A percentile compares a stretch with the other conserved stretches of the same genome.
phyloP scores from a whole-genome alignment of 2,113 vertebrate genomes.

The Pipra filicauda region DNA sequence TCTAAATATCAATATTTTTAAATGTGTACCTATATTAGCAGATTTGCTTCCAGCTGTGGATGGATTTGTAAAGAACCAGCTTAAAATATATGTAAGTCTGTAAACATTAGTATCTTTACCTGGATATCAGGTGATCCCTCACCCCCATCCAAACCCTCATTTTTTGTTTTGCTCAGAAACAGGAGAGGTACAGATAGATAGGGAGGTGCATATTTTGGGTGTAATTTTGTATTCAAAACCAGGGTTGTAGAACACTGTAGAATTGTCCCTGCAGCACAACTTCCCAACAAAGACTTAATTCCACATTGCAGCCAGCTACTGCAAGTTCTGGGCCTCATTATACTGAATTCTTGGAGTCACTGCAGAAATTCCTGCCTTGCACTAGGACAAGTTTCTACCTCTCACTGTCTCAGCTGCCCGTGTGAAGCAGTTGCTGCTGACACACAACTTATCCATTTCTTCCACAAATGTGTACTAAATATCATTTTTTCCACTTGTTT shows the following conservation, averaged over 20 bases:
- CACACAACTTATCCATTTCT: neutral
- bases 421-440: neutral
- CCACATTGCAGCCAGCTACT: neutral
- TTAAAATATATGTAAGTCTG: neutral
- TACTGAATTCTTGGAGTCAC: neutral
- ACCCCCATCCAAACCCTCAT: neutral
- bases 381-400: neutral
- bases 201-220: neutral
- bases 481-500: neutral
- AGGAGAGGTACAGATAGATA: neutral
- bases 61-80: neutral
- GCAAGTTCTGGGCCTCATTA: neutral
- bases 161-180: neutral
- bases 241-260: neutral
- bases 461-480: neutral
- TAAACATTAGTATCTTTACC: neutral
- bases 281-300: neutral
- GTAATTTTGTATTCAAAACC: neutral
- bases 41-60: neutral
- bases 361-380: neutral
- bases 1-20: neutral
- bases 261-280: neutral
- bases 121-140: neutral
- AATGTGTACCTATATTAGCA: neutral
- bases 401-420: neutral